Percentiles rank a stretch among this genome's conserved stretches.
Evolutionary conservation across 2,888 invertebrate genomes (phyloP).

Genomic region (Heterodera filipjevi): DNA sequence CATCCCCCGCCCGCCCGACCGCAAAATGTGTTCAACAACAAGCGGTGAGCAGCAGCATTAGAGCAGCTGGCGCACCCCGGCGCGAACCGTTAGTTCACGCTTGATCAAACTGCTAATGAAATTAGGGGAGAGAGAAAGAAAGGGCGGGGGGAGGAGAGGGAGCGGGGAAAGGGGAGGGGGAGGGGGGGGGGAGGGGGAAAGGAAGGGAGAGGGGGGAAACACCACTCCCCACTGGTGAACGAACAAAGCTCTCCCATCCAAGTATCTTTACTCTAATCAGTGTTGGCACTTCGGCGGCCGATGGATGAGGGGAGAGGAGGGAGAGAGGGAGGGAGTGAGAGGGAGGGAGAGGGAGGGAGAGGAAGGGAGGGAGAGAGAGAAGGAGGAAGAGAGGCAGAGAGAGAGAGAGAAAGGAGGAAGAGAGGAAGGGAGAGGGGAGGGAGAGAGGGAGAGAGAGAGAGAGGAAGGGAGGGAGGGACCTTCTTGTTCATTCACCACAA

Average conservation of each 20-base stretch:
- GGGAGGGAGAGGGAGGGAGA: not conserved
- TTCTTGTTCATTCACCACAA: slow-evolving; percentile 5
- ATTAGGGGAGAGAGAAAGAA: slow-evolving; percentile 1
- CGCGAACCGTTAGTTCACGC: slow-evolving; percentile 21
- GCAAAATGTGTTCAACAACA: slow-evolving; percentile 17
- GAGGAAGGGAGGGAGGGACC: not conserved
- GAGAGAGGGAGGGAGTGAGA: not conserved
- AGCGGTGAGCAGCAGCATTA: not conserved
- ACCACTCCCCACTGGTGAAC: not conserved
- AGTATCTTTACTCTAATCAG: slow-evolving; percentile 6
- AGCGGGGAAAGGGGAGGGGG: not conserved
- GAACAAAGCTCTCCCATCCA: slow-evolving; percentile 3
- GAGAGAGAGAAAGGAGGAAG: too few species aligned
- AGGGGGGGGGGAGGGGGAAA: not conserved
- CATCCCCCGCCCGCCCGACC: slow-evolving; percentile 16
- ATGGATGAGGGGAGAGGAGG: not conserved
- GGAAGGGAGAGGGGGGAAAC: not conserved
- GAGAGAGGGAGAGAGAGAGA: not conserved
- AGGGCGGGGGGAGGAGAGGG: not conserved
- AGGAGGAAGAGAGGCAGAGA: too few species aligned
- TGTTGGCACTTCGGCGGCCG: slow-evolving; percentile 7
- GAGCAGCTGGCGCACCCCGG: not conserved
- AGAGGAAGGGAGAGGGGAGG: not conserved
- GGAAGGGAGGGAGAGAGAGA: slow-evolving; percentile 1
- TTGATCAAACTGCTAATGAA: slow-evolving; percentile 29